These are phyloP conservation scores for Halocynthia roretzi DNA, from an alignment of 23 tunicate genomes.

Conservation along the genomic window DNA sequence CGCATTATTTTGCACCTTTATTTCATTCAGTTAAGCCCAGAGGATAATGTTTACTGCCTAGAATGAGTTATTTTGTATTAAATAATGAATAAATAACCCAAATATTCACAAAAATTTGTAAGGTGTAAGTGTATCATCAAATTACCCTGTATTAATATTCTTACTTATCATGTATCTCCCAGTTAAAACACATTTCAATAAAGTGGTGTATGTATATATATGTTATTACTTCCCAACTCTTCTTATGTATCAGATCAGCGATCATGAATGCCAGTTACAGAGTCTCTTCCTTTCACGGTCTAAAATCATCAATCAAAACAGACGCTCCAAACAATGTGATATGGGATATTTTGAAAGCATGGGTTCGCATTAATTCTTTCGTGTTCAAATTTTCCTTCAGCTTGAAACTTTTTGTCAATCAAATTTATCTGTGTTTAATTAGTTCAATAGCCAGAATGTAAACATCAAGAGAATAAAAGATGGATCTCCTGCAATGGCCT, in stretches of 20 bases:
- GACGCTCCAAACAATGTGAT: constrained; percentile 70
- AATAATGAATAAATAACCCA: no score
- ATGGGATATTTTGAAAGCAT: constrained; percentile 90
- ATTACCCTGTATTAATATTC: no score
- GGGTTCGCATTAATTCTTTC: constrained; percentile 11
- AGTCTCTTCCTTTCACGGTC: constrained; percentile 70
- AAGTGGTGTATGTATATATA: no score
- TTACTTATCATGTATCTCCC: no score
- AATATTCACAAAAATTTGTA: no score
- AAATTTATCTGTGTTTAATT: not conserved
- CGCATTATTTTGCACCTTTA: no score
- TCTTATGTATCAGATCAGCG: constrained; percentile 35
- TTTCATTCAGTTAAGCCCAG: no score
- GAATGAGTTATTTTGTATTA: no score
- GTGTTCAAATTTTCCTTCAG: not conserved
- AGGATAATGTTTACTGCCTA: no score
- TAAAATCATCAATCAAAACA: constrained; percentile 43
- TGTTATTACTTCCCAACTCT: no score
- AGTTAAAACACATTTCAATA: no score
- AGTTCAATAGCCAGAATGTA: constrained; percentile 36
- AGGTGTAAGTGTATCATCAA: no score
- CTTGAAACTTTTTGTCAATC: not conserved
- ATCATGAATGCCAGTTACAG: constrained; percentile 68
- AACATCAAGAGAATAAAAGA: constrained; percentile 37
- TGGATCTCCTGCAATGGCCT: constrained; percentile 33